Percentiles rank a stretch among this genome's conserved stretches.
Conservation (phyloP, 1,140 invertebrate genomes). For the Zaprionus kolodkinae region DNA sequence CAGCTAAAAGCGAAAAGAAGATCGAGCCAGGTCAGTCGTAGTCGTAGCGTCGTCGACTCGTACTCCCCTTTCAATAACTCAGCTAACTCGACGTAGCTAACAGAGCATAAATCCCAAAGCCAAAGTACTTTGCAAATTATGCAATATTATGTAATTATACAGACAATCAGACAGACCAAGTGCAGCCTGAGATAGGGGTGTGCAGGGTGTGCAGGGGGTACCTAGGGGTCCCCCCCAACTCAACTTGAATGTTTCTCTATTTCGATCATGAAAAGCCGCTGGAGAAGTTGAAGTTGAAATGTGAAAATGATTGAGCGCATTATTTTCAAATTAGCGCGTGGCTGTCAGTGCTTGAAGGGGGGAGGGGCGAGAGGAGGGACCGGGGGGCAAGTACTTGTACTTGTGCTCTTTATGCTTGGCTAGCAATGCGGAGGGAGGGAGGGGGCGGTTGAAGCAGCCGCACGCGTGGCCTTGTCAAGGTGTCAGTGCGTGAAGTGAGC, state of each 20-base stretch:
- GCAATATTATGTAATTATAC: slow-evolving; percentile 83
- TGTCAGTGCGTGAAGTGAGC: slow-evolving; percentile 8
- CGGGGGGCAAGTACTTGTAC: slow-evolving; percentile 26
- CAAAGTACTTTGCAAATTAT: slow-evolving; percentile 78
- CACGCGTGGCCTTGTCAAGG: slow-evolving; percentile 47
- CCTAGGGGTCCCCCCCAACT: slow-evolving; percentile 8
- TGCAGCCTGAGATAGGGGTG: background rate
- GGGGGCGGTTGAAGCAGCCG: slow-evolving; percentile 9
- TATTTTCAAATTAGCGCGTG: slow-evolving; percentile 82
- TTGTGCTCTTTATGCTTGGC: slow-evolving; percentile 40
- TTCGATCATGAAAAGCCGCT: slow-evolving; percentile 38
- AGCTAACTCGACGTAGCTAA: slow-evolving; percentile 57
- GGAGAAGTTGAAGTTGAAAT: slow-evolving; percentile 46
- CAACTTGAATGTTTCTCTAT: slow-evolving; percentile 19
- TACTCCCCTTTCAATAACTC: slow-evolving; percentile 17
- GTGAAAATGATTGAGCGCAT: slow-evolving; percentile 79
- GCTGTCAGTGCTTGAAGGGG: slow-evolving; percentile 33
- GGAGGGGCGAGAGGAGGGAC: too few relatives aligned
- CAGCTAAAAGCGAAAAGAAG: slow-evolving; percentile 2
- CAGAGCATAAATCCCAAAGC: slow-evolving; percentile 82
- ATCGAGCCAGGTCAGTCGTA: slow-evolving; percentile 41
- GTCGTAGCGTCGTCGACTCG: background rate
- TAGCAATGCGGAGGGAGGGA: slow-evolving; percentile 1
- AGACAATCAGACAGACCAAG: slow-evolving; percentile 61
- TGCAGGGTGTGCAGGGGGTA: background rate